These are phyloP conservation scores for Copidosoma aretas DNA, from an alignment of 2,888 invertebrate species.

Conservation along the genomic window DNA sequence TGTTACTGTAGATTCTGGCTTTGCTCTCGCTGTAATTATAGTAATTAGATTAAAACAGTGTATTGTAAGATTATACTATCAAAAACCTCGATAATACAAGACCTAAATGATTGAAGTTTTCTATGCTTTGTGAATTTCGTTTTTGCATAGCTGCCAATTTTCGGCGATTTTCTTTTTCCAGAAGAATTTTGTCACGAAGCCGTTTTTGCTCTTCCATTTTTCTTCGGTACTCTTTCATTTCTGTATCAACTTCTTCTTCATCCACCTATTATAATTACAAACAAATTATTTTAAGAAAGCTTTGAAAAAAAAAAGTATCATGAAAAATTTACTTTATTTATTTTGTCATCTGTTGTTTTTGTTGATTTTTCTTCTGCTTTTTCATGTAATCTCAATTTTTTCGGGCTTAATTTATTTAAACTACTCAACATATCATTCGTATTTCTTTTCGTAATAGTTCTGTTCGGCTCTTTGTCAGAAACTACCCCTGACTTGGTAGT, in stretches of 20 bases:
- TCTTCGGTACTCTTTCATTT: conserved; percentile 62
- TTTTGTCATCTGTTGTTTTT: conserved; percentile 25
- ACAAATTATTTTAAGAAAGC: too few relatives aligned
- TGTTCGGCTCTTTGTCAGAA: conserved; percentile 35
- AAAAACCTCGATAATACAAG: background rate
- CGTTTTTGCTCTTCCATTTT: conserved; percentile 64
- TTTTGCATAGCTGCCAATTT: conserved; percentile 60
- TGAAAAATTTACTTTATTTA: conserved; percentile 47
- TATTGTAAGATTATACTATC: too few relatives aligned
- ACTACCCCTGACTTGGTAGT: conserved; percentile 41
- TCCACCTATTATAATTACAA: conserved; percentile 49
- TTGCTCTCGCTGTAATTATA: conserved; percentile 45
- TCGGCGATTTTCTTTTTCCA: conserved; percentile 62
- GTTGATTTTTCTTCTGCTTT: conserved; percentile 20
- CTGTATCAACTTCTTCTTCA: conserved; percentile 59
- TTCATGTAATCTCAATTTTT: conserved; percentile 41
- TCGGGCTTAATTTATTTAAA: conserved; percentile 51
- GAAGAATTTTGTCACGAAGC: conserved; percentile 61
- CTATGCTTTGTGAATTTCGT: conserved; percentile 34
- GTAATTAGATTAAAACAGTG: too few relatives aligned
- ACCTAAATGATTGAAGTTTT: conserved; percentile 36
- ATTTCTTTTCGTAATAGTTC: conserved; percentile 47
- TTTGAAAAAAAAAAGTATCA: conserved; percentile 17
- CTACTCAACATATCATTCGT: conserved; percentile 43
- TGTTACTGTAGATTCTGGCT: conserved; percentile 48